A percentile compares a stretch with the other conserved stretches of the same genome.
These are phyloP conservation scores for Drosophila ohnishii DNA, from an alignment of 1,140 invertebrate species.

Conservation along the genomic window DNA sequence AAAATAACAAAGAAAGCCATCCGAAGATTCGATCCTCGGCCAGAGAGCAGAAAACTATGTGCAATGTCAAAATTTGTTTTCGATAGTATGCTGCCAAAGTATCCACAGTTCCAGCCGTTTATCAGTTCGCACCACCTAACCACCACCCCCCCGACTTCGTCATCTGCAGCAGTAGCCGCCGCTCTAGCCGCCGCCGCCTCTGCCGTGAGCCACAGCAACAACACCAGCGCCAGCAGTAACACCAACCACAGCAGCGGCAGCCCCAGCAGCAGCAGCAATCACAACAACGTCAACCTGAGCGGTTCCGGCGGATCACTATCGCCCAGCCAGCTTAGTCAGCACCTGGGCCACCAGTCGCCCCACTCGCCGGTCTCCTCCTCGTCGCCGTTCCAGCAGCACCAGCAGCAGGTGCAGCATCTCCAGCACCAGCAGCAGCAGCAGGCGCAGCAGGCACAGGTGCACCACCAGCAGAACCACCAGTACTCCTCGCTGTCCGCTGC, in stretches of 20 bases:
- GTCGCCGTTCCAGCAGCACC: slow-evolving; percentile 65
- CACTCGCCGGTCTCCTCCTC: slow-evolving; percentile 81
- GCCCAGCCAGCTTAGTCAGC: slow-evolving; percentile 66
- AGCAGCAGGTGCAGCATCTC: slow-evolving; percentile 40
- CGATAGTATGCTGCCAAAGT: slow-evolving; percentile 98
- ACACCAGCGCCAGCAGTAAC: slow-evolving; percentile 74
- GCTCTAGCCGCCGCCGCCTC: slow-evolving; percentile 80
- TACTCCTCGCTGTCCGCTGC: slow-evolving; percentile 77
- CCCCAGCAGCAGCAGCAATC: slow-evolving; percentile 77
- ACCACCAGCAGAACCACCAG: slow-evolving; percentile 69
- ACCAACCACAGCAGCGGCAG: slow-evolving; percentile 40
- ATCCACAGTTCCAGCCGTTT: slow-evolving; percentile 91
- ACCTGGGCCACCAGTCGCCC: slow-evolving; percentile 76
- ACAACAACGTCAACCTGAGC: slow-evolving; percentile 84
- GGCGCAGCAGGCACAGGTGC: slow-evolving; percentile 54
- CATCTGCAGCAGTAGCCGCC: slow-evolving; percentile 85
- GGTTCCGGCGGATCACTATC: slow-evolving; percentile 57
- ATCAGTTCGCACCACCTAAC: slow-evolving; percentile 84
- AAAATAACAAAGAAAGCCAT: too few species aligned
- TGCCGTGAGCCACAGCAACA: slow-evolving; percentile 83
- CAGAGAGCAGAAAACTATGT: slow-evolving; percentile 83
- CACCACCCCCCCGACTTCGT: slow-evolving; percentile 84
- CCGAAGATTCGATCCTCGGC: slow-evolving; percentile 61
- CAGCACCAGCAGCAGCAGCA: slow-evolving; percentile 48
- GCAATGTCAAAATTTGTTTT: slow-evolving; percentile 98